Percentiles rank a stretch among this genome's conserved stretches.
Conservation (phyloP, 2,113 vertebrate species). For the Seriola quinqueradiata region DNA sequence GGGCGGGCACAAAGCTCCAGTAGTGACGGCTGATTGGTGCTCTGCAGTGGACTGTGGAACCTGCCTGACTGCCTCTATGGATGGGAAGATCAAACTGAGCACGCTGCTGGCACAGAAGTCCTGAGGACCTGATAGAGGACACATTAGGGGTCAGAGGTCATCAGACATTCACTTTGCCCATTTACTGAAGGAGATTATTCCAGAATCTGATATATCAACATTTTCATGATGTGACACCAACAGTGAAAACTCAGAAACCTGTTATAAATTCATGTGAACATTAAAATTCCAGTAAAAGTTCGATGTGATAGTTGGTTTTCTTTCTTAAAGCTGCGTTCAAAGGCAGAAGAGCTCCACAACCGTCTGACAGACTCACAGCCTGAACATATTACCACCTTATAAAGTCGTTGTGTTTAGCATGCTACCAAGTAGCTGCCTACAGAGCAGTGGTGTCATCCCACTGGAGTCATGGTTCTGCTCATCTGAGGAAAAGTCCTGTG, state of each 20-base stretch:
- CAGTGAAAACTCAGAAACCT: background rate
- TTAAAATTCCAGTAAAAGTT: slow-evolving; percentile 47
- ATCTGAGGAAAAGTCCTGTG: no score
- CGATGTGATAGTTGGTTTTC: background rate
- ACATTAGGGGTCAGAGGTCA: background rate
- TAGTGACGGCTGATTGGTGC: slow-evolving; percentile 98
- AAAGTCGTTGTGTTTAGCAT: background rate
- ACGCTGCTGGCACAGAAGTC: slow-evolving; percentile 92
- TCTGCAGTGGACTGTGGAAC: slow-evolving; percentile 97
- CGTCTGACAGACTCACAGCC: background rate
- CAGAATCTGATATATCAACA: background rate
- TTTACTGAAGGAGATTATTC: slow-evolving; percentile 7
- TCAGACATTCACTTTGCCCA: background rate
- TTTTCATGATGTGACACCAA: slow-evolving; percentile 2
- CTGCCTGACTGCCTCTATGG: slow-evolving; percentile 97
- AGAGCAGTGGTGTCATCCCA: no score
- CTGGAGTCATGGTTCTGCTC: no score
- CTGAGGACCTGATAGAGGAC: slow-evolving; percentile 4
- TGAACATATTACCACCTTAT: background rate
- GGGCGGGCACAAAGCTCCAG: slow-evolving; percentile 94
- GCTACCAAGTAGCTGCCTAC: background rate
- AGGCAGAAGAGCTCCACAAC: background rate
- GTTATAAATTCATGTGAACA: slow-evolving; percentile 26
- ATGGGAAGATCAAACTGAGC: slow-evolving; percentile 97
- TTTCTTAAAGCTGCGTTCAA: background rate